A percentile compares a stretch with the other conserved stretches of the same genome.
These are phyloP conservation scores for Vicugna pacos DNA, from an alignment of 2,113 vertebrate genomes.

Conservation along the genomic window DNA sequence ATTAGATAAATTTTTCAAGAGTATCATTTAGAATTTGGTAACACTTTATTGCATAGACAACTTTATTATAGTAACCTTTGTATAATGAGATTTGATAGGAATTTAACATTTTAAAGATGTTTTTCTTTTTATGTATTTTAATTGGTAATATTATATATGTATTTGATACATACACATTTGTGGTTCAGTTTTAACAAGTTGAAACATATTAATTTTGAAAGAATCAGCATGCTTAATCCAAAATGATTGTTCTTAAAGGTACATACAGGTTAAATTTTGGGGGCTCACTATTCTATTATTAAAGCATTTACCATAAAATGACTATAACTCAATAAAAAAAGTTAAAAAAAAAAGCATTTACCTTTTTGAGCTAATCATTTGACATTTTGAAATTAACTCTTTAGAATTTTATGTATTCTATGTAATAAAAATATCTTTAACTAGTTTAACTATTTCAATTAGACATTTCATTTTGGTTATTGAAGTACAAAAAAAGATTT, in stretches of 20 bases:
- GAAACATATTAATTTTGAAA: constrained; percentile 3
- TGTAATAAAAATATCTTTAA: not conserved
- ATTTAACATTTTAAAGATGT: constrained; percentile 15
- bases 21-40: constrained; percentile 2
- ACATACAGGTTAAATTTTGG: not conserved
- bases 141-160: not conserved
- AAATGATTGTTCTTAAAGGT: constrained; percentile 6
- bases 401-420: not conserved
- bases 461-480: not conserved
- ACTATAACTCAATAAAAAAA: too few relatives aligned
- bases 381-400: not conserved
- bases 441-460: not conserved
- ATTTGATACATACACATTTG: not conserved
- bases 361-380: constrained; percentile 9
- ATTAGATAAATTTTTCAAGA: not conserved
- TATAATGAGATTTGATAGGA: not conserved
- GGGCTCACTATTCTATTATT: not conserved
- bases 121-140: constrained; percentile 10
- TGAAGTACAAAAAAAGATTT: not conserved
- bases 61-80: not conserved
- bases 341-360: not conserved
- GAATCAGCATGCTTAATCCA: not conserved
- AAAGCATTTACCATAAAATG: not conserved
- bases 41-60: not conserved
- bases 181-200: not conserved